Conservation (phyloP, 1,140 invertebrate species). For the Trichomalopsis sarcophagae region DNA sequence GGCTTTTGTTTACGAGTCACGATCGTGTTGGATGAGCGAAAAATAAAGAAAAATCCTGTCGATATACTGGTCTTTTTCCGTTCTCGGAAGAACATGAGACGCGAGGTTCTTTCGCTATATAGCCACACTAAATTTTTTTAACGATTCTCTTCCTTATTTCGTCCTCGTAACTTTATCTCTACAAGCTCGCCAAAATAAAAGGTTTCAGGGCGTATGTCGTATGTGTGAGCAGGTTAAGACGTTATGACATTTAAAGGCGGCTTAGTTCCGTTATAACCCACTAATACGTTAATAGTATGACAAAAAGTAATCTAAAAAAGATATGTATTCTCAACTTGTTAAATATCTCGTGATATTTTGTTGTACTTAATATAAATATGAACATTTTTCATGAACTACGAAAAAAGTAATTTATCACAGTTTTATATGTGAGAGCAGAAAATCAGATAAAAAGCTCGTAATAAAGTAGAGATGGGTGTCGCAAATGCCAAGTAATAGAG, state of each 20-base stretch:
- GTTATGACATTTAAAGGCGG: neutral
- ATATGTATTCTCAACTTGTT: no score
- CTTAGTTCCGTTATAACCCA: neutral
- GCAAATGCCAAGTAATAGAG: neutral
- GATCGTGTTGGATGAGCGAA: neutral
- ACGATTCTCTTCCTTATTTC: slow-evolving; percentile 10
- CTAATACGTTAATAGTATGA: neutral
- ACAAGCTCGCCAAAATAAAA: neutral
- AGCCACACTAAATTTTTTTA: neutral
- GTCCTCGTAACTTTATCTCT: neutral
- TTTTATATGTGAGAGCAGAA: neutral
- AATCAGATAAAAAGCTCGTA: neutral
- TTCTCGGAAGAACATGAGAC: neutral
- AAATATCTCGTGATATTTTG: no score
- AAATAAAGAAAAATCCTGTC: neutral
- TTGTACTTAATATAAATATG: no score
- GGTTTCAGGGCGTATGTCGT: neutral
- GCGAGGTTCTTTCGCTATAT: neutral
- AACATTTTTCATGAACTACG: no score
- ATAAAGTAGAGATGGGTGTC: neutral
- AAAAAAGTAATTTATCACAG: no score
- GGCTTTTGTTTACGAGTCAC: slow-evolving; percentile 5
- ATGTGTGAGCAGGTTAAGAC: neutral
- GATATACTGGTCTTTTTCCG: neutral
- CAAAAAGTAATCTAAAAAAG: neutral